A percentile compares a stretch with the other conserved stretches of the same genome.
Evolutionary conservation across 1,140 invertebrate species (phyloP).

Genomic region (Aradophagus sp.): DNA sequence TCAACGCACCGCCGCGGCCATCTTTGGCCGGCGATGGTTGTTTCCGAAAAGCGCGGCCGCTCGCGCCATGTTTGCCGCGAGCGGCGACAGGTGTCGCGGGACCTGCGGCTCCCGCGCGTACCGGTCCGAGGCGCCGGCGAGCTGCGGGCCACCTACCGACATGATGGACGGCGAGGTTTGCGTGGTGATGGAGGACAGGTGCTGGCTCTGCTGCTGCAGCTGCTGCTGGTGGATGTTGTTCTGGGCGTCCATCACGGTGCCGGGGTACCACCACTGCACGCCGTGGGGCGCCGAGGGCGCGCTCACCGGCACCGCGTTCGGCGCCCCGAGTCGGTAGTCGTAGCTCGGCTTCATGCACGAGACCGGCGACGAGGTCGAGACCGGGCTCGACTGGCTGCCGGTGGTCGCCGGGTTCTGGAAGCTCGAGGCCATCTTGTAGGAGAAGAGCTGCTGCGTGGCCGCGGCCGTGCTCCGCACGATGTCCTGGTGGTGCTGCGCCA

Average conservation of each 20-base stretch:
- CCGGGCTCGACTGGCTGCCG: conserved; percentile 71
- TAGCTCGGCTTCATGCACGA: conserved; percentile 74
- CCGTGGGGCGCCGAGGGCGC: conserved; percentile 75
- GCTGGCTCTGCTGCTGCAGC: conserved; percentile 75
- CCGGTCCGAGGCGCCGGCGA: background rate
- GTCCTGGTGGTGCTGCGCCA: conserved; percentile 71
- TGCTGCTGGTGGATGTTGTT: conserved; percentile 76
- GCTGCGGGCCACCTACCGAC: conserved; percentile 64
- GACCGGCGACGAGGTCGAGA: conserved; percentile 72
- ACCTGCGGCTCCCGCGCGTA: background rate
- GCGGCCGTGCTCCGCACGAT: conserved; percentile 77
- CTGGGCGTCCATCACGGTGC: conserved; percentile 73
- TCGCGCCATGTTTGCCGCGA: conserved; percentile 19
- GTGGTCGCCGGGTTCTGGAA: conserved; percentile 82
- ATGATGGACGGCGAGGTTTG: conserved; percentile 72
- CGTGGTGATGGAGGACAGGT: conserved; percentile 70
- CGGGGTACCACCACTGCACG: conserved; percentile 81
- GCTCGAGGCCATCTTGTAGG: conserved; percentile 88
- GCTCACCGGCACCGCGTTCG: conserved; percentile 65
- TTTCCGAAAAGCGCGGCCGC: conserved; percentile 6
- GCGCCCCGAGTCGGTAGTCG: conserved; percentile 78
- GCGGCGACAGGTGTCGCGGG: conserved; percentile 14
- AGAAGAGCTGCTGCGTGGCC: conserved; percentile 84
- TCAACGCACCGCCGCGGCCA: conserved; percentile 12
- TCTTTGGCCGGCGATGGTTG: conserved; percentile 5